Conservation (phyloP, 2,888 invertebrate genomes). For the Eristalis arbustorum region DNA sequence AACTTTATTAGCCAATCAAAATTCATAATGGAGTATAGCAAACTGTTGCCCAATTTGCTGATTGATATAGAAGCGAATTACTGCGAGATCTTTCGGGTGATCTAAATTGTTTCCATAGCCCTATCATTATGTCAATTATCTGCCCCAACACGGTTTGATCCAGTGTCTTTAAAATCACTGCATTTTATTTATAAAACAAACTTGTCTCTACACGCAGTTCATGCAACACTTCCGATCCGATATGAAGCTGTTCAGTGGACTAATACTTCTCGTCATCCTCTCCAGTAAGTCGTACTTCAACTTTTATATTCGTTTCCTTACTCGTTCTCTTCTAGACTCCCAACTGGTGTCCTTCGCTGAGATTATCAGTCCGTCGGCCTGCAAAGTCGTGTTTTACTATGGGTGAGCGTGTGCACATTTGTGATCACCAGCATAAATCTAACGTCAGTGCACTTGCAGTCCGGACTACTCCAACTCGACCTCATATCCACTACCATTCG, state of each 20-base stretch:
- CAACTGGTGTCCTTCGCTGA: background rate
- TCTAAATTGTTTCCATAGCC: too few species aligned
- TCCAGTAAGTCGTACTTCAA: background rate
- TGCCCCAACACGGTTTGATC: too few species aligned
- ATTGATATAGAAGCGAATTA: too few species aligned
- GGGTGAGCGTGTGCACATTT: background rate
- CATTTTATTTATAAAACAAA: background rate
- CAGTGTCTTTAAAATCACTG: too few species aligned
- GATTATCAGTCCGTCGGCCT: background rate
- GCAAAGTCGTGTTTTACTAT: background rate
- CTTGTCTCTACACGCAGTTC: background rate
- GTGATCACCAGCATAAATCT: background rate
- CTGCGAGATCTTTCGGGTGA: too few species aligned
- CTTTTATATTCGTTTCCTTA: background rate
- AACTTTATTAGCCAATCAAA: too few species aligned
- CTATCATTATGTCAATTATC: too few species aligned
- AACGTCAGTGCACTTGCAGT: background rate
- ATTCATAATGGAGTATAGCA: too few species aligned
- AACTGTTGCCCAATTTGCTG: too few species aligned
- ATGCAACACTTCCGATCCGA: background rate
- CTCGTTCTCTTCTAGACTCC: background rate
- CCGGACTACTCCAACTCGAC: background rate
- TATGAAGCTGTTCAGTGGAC: background rate
- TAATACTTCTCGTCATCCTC: background rate
- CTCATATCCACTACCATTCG: background rate